A percentile compares a stretch with the other conserved stretches of the same genome.
phyloP scores from a whole-genome alignment of 2,113 vertebrate genomes.

The Psophia crepitans region DNA sequence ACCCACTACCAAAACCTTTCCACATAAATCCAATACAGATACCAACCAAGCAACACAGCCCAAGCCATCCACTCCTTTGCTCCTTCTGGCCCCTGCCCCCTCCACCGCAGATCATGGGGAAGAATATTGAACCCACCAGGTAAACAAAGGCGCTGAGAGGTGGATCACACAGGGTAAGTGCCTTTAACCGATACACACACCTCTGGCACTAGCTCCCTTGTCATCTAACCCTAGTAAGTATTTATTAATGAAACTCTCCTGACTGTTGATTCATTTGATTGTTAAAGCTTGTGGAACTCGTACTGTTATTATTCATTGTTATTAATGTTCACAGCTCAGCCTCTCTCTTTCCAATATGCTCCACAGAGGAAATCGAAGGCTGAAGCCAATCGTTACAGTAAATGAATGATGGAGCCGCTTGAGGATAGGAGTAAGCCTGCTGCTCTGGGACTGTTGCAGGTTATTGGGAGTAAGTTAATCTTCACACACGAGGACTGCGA shows the following conservation, averaged over 20 bases:
- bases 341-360: slow-evolving; percentile 33
- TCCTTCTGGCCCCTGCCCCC: neutral
- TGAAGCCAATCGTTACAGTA: slow-evolving; percentile 14
- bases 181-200: neutral
- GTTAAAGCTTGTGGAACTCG: slow-evolving; percentile 42
- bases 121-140: neutral
- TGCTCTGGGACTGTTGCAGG: neutral
- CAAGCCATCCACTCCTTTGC: neutral
- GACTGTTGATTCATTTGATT: slow-evolving; percentile 48
- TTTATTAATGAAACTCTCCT: slow-evolving; percentile 28
- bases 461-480: neutral
- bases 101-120: neutral
- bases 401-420: slow-evolving; percentile 22
- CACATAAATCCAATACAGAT: neutral
- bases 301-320: slow-evolving; percentile 49
- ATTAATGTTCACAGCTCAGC: slow-evolving; percentile 47
- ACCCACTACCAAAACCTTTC: neutral
- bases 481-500: neutral
- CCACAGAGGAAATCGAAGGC: slow-evolving; percentile 47
- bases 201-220: neutral
- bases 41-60: neutral
- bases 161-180: neutral
- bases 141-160: neutral
- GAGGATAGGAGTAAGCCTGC: neutral
- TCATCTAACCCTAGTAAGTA: neutral